Base-by-base conservation (phyloP, 2,797 vertebrate genomes). In the Falco rusticolus region DNA sequence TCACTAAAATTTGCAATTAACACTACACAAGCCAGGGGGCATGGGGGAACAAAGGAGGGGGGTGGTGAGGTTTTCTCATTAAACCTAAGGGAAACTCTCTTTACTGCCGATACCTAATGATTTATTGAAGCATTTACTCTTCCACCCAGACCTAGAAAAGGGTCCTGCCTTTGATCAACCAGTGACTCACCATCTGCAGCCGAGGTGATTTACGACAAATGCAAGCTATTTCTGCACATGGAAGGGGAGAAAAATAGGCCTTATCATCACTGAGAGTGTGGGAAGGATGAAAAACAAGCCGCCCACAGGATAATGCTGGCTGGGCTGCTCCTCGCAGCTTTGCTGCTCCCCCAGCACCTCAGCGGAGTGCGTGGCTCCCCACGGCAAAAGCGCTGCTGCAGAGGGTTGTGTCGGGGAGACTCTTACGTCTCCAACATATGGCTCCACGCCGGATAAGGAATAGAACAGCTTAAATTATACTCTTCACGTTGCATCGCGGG, bases 151-250 rank as follows among this genome's bases (percentile, higher is more conserved):
- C 82, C 94, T 66, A 85, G 89, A 66, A 86, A 92, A 94, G 89
- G 94, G 89, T 91, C 91, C 84, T 33, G 83, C 85, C 96, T 97
- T 94, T 94, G 94, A 94, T 96, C 95, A 93, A 34, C 94, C 70
- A 10, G 84, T 97, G 96, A 97, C 93, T 97, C 96, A 96, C 91
- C 87, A 93, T 96, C 94, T 65, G 89, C 84, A 93, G 89, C 90
- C 45, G 50, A 87, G 93, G 95, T 76, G 96, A 96, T 96, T 94
- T 94, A 86, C 13, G 50, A 95, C 89, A 94, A 79, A 69, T 6
- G 8, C 8, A 69, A 96, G 93, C 85, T 96, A 96, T 97, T 95
- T 96, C 95, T 96, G 94, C 54, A 24, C 84, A 37, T 22, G 70
- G 85, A 90, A 94, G 25, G 65, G 66, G 94, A 96, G 87, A 59